phyloP scores from a whole-genome alignment of 2,888 invertebrate genomes.

The Calameuta filiformis region DNA sequence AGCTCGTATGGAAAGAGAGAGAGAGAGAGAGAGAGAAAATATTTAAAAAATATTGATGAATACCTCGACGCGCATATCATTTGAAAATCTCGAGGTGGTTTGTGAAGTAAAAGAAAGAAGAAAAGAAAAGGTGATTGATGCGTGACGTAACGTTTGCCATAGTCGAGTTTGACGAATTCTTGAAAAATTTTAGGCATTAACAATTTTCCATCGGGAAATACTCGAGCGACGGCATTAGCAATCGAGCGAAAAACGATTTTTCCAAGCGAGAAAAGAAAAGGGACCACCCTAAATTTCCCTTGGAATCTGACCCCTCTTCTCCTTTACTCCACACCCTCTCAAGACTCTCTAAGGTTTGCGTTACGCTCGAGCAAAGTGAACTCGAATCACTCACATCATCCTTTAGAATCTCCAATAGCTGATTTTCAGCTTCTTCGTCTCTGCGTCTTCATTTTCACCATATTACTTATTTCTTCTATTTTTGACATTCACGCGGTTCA shows the following conservation, averaged over 20 bases:
- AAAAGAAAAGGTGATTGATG: background rate
- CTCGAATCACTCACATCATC: background rate
- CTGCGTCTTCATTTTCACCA: constrained; percentile 9
- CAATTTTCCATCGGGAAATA: background rate
- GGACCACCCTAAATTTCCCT: background rate
- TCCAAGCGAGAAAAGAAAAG: background rate
- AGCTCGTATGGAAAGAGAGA: background rate
- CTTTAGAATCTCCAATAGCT: background rate
- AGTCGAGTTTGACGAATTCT: background rate
- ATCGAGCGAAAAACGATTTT: background rate
- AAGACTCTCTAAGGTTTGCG: background rate
- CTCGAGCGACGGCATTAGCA: background rate
- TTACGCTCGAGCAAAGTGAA: background rate
- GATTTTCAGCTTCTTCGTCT: background rate
- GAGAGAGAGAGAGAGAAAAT: too few species aligned
- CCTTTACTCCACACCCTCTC: background rate
- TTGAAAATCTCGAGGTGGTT: background rate
- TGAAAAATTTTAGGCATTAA: background rate
- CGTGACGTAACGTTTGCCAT: background rate
- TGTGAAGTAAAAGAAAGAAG: background rate
- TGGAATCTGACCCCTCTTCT: background rate
- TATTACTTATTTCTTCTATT: background rate
- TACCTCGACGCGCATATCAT: background rate
- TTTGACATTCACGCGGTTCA: too few species aligned
- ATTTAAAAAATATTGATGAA: background rate